A percentile compares a stretch with the other conserved stretches of the same genome.
Conservation (phyloP, 2,888 invertebrate genomes). For the Habroteleia sp. region DNA sequence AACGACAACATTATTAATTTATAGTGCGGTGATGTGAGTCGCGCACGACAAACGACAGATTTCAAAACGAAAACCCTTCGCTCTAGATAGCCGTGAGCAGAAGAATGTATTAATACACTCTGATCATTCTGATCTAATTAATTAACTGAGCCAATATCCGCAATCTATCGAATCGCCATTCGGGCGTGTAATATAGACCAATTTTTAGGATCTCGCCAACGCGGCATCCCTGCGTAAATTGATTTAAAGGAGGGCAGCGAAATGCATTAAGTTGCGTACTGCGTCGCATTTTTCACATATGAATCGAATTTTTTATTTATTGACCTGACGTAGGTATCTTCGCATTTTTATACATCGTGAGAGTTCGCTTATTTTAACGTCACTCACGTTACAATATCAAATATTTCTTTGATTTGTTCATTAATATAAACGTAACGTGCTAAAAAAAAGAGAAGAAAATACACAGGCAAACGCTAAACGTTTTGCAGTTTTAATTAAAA, state of each 20-base stretch:
- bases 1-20: constrained; percentile 40
- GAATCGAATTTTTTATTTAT: constrained; percentile 57
- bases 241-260: constrained; percentile 53
- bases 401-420: constrained; percentile 32
- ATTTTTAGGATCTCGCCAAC: constrained; percentile 56
- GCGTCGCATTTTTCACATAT: constrained; percentile 53
- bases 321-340: constrained; percentile 31
- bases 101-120: constrained; percentile 63
- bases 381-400: constrained; percentile 30
- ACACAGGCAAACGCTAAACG: too few species aligned
- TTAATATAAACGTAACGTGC: constrained; percentile 20
- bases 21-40: constrained; percentile 13
- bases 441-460: constrained; percentile 3
- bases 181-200: constrained; percentile 55
- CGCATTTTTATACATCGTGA: constrained; percentile 44
- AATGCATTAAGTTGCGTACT: constrained; percentile 58
- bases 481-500: constrained; percentile 30
- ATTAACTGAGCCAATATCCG: constrained; percentile 58
- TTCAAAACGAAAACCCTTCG: constrained; percentile 42
- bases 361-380: constrained; percentile 20
- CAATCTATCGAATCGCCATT: constrained; percentile 50
- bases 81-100: constrained; percentile 5
- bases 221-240: constrained; percentile 48
- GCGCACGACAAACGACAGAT: constrained; percentile 23
- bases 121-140: constrained; percentile 67